Percentiles rank a stretch among this genome's conserved stretches.
These are phyloP conservation scores for Axinella damicornis DNA, from an alignment of 37 sponge, comb jelly and placozoan genomes.

Conservation along the genomic window DNA sequence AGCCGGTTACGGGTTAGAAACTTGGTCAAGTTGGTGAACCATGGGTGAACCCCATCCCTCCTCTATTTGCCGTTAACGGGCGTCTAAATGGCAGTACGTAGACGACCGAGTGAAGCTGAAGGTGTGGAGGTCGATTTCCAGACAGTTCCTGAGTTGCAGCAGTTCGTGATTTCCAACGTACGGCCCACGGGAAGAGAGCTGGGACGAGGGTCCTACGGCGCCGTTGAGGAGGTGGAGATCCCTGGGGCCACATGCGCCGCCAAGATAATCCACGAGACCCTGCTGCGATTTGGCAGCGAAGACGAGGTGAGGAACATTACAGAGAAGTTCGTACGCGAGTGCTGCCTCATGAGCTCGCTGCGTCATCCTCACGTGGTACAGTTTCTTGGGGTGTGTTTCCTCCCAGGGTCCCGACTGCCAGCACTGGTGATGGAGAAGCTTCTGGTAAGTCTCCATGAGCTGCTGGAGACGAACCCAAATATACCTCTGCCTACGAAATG, in stretches of 20 bases:
- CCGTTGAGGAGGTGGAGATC: slow-evolving; percentile 5
- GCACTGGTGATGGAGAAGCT: neutral
- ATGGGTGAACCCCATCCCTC: no score
- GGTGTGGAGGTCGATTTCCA: no score
- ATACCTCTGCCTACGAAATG: neutral
- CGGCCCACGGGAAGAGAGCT: neutral
- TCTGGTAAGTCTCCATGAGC: neutral
- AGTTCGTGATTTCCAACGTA: neutral
- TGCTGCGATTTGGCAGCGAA: neutral
- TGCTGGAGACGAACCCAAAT: neutral
- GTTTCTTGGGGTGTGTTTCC: neutral
- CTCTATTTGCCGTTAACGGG: no score
- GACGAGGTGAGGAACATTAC: neutral
- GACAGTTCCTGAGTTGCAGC: neutral
- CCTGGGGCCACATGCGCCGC: neutral
- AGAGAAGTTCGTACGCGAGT: neutral
- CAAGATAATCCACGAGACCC: neutral
- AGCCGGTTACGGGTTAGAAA: no score
- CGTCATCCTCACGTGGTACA: slow-evolving; percentile 9
- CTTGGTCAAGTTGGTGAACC: no score
- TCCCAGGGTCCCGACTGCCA: neutral
- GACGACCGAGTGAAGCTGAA: no score
- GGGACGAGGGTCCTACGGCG: slow-evolving; percentile 24
- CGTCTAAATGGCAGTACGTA: no score
- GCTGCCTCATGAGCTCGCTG: neutral